A percentile compares a stretch with the other conserved stretches of the same genome.
Evolutionary conservation across 2,888 invertebrate genomes (phyloP).

Genomic region (Idaea aversata): DNA sequence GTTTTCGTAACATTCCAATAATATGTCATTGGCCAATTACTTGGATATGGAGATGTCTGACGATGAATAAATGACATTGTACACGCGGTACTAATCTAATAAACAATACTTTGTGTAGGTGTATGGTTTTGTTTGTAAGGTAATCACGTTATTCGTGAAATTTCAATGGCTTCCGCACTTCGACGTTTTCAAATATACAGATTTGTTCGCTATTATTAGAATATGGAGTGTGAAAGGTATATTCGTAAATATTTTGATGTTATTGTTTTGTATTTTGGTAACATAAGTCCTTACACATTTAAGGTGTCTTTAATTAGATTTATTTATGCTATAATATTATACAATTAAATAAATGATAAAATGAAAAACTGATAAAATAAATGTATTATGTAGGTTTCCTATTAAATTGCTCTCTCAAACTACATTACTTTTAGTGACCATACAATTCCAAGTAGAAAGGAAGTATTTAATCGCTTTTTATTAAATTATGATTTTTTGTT

Average conservation of each 20-base stretch:
- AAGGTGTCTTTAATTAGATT: too few relatives aligned
- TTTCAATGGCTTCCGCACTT: slow-evolving; percentile 53
- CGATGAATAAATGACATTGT: slow-evolving; percentile 3
- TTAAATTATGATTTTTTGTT: too few relatives aligned
- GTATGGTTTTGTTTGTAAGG: slow-evolving; percentile 27
- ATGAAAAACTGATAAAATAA: too few relatives aligned
- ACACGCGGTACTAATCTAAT: slow-evolving; percentile 41
- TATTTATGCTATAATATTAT: too few relatives aligned
- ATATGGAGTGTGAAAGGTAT: slow-evolving; percentile 24
- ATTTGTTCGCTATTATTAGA: slow-evolving; percentile 37
- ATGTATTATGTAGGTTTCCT: slow-evolving; percentile 10
- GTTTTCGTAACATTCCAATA: neutral
- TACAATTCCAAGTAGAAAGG: neutral
- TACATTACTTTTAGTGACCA: neutral
- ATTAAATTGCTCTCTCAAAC: slow-evolving; percentile 1
- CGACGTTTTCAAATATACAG: slow-evolving; percentile 35
- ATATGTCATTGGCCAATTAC: slow-evolving; percentile 5
- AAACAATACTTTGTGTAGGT: slow-evolving; percentile 39
- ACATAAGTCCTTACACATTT: too few relatives aligned
- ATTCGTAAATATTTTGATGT: slow-evolving; percentile 20
- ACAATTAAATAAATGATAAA: too few relatives aligned
- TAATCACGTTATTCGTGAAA: slow-evolving; percentile 57
- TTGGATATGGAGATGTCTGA: slow-evolving; percentile 9
- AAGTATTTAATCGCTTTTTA: neutral
- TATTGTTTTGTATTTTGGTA: slow-evolving; percentile 26